A percentile compares a stretch with the other conserved stretches of the same genome.
These are phyloP conservation scores for Peromyscus maniculatus DNA, from an alignment of 2,113 vertebrate species.

Conservation along the genomic window DNA sequence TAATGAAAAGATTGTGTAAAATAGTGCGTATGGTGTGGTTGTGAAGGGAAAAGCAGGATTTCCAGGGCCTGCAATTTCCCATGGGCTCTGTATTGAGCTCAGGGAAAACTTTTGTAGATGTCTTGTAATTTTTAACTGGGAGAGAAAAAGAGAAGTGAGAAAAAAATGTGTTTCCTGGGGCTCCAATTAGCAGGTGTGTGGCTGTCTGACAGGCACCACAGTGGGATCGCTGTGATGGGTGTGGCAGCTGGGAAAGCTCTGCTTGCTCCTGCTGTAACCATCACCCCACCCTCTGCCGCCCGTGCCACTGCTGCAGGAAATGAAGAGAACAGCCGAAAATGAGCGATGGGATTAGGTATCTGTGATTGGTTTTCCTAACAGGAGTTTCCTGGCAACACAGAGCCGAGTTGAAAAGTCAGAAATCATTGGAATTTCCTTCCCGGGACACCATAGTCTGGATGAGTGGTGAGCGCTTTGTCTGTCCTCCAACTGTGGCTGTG, in stretches of 20 bases:
- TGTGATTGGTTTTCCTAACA: background rate
- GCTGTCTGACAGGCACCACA: conserved; percentile 33
- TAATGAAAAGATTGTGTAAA: conserved; percentile 54
- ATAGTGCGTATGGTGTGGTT: background rate
- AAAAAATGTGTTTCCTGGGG: conserved; percentile 58
- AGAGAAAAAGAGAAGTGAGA: conserved; percentile 55
- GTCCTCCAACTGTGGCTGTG: background rate
- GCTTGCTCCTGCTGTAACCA: background rate
- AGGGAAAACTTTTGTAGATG: conserved; percentile 66
- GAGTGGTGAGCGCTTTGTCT: background rate
- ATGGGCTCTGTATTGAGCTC: conserved; percentile 35
- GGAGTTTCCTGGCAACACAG: background rate
- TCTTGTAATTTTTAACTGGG: conserved; percentile 76
- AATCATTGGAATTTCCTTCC: background rate
- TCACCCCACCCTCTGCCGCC: background rate
- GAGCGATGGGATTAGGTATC: background rate
- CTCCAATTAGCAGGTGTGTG: conserved; percentile 56
- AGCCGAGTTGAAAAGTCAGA: conserved; percentile 8
- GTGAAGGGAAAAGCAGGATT: conserved; percentile 38
- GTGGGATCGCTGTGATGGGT: background rate
- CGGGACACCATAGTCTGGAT: background rate
- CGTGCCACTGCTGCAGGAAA: background rate
- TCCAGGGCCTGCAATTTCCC: conserved; percentile 69
- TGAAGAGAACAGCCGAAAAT: background rate
- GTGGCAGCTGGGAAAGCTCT: background rate